phyloP scores from a whole-genome alignment of 2,888 invertebrate species.

The Thereva nobilitata region DNA sequence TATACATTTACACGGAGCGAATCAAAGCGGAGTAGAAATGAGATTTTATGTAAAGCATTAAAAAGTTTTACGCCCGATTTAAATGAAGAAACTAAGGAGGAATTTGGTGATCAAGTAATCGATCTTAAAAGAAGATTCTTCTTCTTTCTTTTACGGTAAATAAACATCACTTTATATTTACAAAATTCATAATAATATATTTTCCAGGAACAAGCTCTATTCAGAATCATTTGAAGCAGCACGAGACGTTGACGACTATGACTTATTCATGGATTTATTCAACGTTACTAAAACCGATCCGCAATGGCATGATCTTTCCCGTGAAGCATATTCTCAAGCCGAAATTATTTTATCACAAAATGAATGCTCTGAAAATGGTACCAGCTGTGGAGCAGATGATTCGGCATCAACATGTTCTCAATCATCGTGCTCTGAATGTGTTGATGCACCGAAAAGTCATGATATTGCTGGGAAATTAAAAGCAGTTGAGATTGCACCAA shows the following conservation, averaged over 20 bases:
- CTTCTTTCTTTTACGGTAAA: constrained; percentile 78
- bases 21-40: constrained; percentile 52
- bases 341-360: constrained; percentile 55
- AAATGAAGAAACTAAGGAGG: constrained; percentile 69
- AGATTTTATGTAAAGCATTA: constrained; percentile 74
- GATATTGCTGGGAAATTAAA: constrained; percentile 17
- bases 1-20: constrained; percentile 60
- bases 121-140: constrained; percentile 86
- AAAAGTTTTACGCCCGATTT: constrained; percentile 76
- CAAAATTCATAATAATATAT: neutral
- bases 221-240: constrained; percentile 85
- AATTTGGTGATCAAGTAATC: constrained; percentile 77
- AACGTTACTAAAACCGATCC: constrained; percentile 70
- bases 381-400: constrained; percentile 49
- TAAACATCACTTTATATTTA: neutral
- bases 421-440: constrained; percentile 71
- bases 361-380: constrained; percentile 52
- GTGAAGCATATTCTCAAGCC: constrained; percentile 73
- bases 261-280: constrained; percentile 83
- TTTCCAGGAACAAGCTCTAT: constrained; percentile 61
- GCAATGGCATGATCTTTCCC: constrained; percentile 65
- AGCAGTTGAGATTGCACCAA: constrained; percentile 18
- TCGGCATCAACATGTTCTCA: constrained; percentile 73
- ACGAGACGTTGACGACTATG: constrained; percentile 82
- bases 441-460: constrained; percentile 14